A percentile compares a stretch with the other conserved stretches of the same genome.
These are phyloP conservation scores for Cephalopachus bancanus DNA, from an alignment of 2,797 vertebrate genomes.

Conservation along the genomic window DNA sequence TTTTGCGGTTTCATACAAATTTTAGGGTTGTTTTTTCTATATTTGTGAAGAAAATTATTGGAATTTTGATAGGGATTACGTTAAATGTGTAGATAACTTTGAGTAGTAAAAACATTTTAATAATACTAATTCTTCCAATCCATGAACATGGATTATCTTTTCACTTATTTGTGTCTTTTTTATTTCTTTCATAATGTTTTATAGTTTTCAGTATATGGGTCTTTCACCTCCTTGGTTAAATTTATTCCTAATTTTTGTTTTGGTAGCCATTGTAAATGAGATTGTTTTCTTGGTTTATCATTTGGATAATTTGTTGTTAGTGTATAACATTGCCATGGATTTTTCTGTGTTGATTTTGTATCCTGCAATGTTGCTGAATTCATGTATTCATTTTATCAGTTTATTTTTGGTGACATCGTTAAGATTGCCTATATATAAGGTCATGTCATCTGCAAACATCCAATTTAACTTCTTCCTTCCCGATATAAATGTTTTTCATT, in stretches of 20 bases:
- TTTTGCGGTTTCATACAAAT: not conserved
- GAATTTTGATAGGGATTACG: not conserved
- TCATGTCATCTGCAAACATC: not conserved
- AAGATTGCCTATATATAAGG: not conserved
- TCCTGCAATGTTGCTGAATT: not conserved
- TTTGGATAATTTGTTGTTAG: no score
- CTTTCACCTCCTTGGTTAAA: no score
- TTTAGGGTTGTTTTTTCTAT: not conserved
- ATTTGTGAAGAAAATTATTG: not conserved
- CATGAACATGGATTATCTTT: not conserved
- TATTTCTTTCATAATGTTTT: not conserved
- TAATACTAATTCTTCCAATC: not conserved
- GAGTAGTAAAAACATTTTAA: not conserved
- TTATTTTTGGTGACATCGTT: not conserved
- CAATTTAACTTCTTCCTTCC: no score
- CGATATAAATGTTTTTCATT: not conserved
- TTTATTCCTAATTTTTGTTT: no score
- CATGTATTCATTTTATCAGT: not conserved
- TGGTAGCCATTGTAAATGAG: no score
- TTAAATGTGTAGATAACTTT: not conserved
- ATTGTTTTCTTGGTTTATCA: no score
- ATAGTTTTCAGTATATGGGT: no score
- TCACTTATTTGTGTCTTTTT: not conserved
- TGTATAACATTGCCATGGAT: no score
- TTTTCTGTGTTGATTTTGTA: no score